Base-by-base conservation (phyloP, 2,888 invertebrate genomes). In the Euphydryas editha region DNA sequence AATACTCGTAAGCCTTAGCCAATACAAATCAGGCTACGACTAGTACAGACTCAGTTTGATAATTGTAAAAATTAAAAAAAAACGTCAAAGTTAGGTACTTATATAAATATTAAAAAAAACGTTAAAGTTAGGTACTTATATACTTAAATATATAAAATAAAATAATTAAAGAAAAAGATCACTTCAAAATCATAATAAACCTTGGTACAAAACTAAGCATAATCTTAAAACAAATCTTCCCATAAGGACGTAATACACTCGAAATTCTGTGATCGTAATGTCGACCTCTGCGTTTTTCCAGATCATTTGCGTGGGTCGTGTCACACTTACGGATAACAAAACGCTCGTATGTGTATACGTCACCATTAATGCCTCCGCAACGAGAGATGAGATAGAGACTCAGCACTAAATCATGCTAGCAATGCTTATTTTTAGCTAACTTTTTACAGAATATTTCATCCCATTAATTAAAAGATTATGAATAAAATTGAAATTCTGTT, bases 271-370 rank as follows among this genome's bases (percentile, higher is more conserved):
- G 57, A 63, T 63, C 49, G 57, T 49, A 47, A 58, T 57, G 62
- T 47, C 49, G 42, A 63, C 57, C 47, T 63, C 24, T 24, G 37
- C 62, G 39, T 67, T 85, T 86, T 90, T 91, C 89, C 88, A 78
- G 84, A 78, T 86, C 90, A 90, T 91, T 90, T 86, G 79, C 73
- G 81, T 72, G 80, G 81, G 84, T 78, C 81, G 65, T 62, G 81
- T 79, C 83, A 72, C 73, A 75, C 81, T 80, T 76, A 59, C 73
- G 81, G 82, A 81, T 68, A 68, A 82, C 85, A 85, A 81, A 80
- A 80, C 75, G 72, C 74, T 37, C 62, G 8, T 44, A 47, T 51
- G 49, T 42, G 47, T 63, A 60, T 54, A 54, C 73, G 59, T 69
- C 60, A 55, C 56, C 59, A 65, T 65, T 59, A 62, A 62, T 65